Conservation (phyloP, 2,113 vertebrate genomes). For the Neotoma lepida region DNA sequence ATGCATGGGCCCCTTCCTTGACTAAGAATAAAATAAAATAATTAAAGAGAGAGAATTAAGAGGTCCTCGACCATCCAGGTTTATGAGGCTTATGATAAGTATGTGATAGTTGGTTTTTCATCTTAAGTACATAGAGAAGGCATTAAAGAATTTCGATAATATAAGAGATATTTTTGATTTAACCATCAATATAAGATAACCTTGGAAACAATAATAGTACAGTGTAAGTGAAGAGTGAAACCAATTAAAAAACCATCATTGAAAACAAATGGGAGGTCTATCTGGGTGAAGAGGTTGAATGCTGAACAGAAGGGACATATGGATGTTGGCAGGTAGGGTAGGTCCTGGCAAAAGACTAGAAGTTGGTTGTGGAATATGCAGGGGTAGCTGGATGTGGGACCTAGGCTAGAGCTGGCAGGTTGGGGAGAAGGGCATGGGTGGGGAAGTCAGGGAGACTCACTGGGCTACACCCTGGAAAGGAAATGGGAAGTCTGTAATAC, state of each 20-base stretch:
- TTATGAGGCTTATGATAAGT: neutral
- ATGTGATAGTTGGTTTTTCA: neutral
- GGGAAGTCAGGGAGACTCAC: neutral
- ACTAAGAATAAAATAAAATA: neutral
- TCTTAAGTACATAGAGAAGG: neutral
- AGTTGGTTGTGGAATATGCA: neutral
- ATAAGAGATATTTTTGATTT: neutral
- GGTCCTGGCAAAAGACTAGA: neutral
- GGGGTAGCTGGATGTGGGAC: neutral
- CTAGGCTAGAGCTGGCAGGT: neutral
- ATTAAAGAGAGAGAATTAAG: neutral
- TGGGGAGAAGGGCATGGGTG: neutral
- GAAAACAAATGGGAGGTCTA: conserved; percentile 10
- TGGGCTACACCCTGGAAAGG: neutral
- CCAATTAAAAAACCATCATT: neutral
- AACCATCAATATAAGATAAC: neutral
- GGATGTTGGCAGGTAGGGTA: neutral
- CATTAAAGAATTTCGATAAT: conserved; percentile 28
- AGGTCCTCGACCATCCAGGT: neutral
- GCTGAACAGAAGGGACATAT: neutral
- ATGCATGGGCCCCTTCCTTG: neutral
- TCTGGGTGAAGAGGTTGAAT: neutral
- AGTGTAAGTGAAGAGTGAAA: neutral
- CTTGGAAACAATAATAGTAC: neutral
- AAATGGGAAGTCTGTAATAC: neutral